A percentile compares a stretch with the other conserved stretches of the same genome.
phyloP scores from a whole-genome alignment of 2,888 invertebrate genomes.

The Isotomurus palustris region DNA sequence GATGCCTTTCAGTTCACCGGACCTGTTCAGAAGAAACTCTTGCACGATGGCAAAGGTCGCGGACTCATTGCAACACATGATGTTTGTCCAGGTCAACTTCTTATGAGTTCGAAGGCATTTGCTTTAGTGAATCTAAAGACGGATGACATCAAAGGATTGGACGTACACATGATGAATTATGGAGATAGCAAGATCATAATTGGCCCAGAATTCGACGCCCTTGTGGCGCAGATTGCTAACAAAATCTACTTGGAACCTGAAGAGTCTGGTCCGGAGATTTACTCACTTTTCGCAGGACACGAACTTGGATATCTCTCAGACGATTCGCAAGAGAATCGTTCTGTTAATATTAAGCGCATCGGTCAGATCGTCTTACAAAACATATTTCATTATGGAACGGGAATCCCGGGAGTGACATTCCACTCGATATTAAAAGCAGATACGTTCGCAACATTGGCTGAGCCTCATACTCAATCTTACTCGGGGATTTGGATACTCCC shows the following conservation, averaged over 20 bases:
- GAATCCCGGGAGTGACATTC: too few relatives aligned
- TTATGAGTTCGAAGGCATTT: background rate
- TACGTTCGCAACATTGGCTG: too few relatives aligned
- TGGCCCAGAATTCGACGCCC: background rate
- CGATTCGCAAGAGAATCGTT: background rate
- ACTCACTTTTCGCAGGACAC: background rate
- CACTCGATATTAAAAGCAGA: too few relatives aligned
- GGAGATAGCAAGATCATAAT: background rate
- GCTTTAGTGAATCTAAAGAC: background rate
- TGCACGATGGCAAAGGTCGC: background rate
- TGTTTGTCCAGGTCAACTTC: background rate
- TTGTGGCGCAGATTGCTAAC: background rate
- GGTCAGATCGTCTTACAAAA: background rate
- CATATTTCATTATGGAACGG: too few relatives aligned
- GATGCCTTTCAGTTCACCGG: background rate
- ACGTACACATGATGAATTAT: background rate
- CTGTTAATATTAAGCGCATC: background rate
- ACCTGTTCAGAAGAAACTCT: background rate
- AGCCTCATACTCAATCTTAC: background rate
- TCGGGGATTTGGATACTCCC: slow-evolving; percentile 1
- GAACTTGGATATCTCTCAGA: background rate
- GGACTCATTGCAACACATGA: background rate
- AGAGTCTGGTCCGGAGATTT: background rate
- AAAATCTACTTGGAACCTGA: background rate
- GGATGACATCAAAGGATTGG: background rate